Base-by-base conservation (phyloP, 2,888 invertebrate species). In the Drosophila maculinotata region DNA sequence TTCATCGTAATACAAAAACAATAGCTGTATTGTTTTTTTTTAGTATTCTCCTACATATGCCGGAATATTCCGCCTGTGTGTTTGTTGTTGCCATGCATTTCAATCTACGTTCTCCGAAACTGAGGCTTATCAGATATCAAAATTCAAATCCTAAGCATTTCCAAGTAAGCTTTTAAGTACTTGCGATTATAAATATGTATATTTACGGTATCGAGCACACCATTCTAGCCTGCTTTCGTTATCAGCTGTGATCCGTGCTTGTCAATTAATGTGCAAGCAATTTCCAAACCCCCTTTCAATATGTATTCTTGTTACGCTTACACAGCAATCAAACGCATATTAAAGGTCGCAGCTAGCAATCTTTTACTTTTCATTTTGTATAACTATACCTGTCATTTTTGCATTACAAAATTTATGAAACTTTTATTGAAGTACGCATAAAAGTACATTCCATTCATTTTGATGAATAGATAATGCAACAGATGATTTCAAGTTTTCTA, bases 31-130 rank as follows among this genome's bases (percentile, higher is more conserved):
- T 9, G 12, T 20, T 20, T 45, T 12, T n/a, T 20, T 30, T 30
- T 44, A n/a, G n/a, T 6, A 15, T 4, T n/a, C n/a, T 7, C 1
- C 2, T n/a, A 30, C 28, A 17, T 9, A 12, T n/a, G 17, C 8
- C 3, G 44, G n/a, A 28, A n/a, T 8, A 17, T 26, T 28, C 15
- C 1, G 4, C 8, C 7, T 3, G 3, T 3, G 10, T n/a, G 17
- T 30, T 30, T 12, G 9, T 12, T 20, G n/a, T 12, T 23, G 23
- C 23, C 9, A 12, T 3, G 6, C 3, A 10, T 12, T 25, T 9
- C 1, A 25, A 41, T 41, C 14, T 10, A 26, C 41, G 30, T 30
- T 30, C 17, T 45, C 44, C n/a, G n/a, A n/a, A n/a, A n/a, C n/a
- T n/a, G n/a, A n/a, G n/a, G n/a, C n/a, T n/a, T n/a, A n/a, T 12